Conservation (phyloP, 2,113 vertebrate species). For the Polyodon spathula region DNA sequence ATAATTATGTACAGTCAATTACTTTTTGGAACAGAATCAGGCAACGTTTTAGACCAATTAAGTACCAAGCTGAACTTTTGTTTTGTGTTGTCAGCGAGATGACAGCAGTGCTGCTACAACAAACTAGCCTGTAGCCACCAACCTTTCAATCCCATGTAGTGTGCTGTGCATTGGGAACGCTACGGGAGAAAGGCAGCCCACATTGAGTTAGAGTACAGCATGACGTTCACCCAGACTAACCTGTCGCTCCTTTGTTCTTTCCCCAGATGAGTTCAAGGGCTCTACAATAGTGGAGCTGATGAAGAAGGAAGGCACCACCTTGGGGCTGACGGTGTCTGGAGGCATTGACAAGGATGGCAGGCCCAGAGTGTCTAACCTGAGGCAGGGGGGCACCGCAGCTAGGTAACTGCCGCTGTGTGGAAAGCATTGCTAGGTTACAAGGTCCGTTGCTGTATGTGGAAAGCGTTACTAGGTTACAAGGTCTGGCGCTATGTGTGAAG, state of each 20-base stretch:
- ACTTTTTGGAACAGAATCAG: too few relatives aligned
- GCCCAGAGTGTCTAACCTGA: constrained; percentile 90
- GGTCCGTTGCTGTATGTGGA: too few relatives aligned
- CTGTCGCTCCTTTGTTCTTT: constrained; percentile 36
- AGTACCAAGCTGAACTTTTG: too few relatives aligned
- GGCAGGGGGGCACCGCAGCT: constrained; percentile 92
- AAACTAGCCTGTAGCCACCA: too few relatives aligned
- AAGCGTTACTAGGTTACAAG: not conserved
- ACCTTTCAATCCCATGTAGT: too few relatives aligned
- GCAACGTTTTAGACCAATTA: too few relatives aligned
- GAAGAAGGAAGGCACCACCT: constrained; percentile 96
- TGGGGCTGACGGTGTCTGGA: constrained; percentile 90
- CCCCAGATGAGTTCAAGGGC: constrained; percentile 89
- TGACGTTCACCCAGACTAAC: constrained; percentile 4
- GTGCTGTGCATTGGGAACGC: too few relatives aligned
- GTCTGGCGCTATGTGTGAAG: constrained; percentile 1
- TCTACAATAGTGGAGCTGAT: constrained; percentile 89
- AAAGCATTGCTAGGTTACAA: not conserved
- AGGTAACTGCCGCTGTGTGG: constrained; percentile 59
- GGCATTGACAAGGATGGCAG: constrained; percentile 95
- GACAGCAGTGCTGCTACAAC: too few relatives aligned
- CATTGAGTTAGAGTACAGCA: too few relatives aligned
- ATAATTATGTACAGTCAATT: too few relatives aligned
- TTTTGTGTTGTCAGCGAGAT: too few relatives aligned
- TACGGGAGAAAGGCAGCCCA: too few relatives aligned